These are phyloP conservation scores for Melinaea marsaeus DNA, from an alignment of 2,888 invertebrate species.

Conservation along the genomic window DNA sequence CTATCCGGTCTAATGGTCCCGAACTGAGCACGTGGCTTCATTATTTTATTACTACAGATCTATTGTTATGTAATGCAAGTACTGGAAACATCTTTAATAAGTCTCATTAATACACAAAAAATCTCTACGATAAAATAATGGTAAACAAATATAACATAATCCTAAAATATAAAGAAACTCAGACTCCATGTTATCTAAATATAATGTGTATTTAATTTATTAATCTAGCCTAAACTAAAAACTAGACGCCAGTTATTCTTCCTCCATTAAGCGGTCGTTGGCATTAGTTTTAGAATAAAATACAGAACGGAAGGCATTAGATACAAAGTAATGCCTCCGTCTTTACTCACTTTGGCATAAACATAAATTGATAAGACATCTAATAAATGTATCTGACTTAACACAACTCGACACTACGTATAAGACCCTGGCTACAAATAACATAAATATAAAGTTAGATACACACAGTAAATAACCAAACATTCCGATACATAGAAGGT, in stretches of 20 bases:
- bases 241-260: slow-evolving; percentile 41
- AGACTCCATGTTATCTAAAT: too few species aligned
- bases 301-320: too few species aligned
- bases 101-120: too few species aligned
- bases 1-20: slow-evolving; percentile 36
- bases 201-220: too few species aligned
- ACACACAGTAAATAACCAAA: not conserved
- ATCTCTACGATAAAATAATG: too few species aligned
- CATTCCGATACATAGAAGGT: not conserved
- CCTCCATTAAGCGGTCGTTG: slow-evolving; percentile 60
- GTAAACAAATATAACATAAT: too few species aligned
- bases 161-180: too few species aligned
- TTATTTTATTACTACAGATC: slow-evolving; percentile 11
- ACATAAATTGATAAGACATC: not conserved
- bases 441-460: too few species aligned
- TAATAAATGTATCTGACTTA: not conserved
- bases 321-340: too few species aligned
- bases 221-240: too few species aligned
- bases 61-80: not conserved
- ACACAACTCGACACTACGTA: not conserved
- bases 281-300: slow-evolving; percentile 31
- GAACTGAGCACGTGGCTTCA: slow-evolving; percentile 30
- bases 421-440: not conserved
- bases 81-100: too few species aligned
- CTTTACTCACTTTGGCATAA: too few species aligned